Base-by-base conservation (phyloP, 2,888 invertebrate species). In the Nomada hirtipes region DNA sequence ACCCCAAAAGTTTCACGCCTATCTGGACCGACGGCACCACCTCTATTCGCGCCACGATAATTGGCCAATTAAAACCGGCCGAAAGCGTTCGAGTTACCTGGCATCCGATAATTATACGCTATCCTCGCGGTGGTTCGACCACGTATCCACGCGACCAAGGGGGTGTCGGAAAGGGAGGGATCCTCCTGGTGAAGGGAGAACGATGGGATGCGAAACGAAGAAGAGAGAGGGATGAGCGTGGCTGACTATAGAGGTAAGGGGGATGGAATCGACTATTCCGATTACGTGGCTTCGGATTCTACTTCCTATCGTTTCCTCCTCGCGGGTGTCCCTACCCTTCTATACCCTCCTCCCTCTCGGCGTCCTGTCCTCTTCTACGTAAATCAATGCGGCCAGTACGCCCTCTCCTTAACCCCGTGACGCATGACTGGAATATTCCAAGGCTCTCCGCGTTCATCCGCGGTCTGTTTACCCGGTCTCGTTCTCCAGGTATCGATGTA, bases 51-150 rank as follows among this genome's bases (percentile, higher is more conserved):
- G 90, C 90, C 91, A 92, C 92, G 92, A 93, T 93, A 93, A 93
- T 93, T 93, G 93, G 93, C 93, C 93, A 93, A 93, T 93, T 93
- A 93, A 93, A 93, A 93, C 92, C 84, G 85, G 88, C 75, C 86
- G 89, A 86, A 81, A 85, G 78, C 90, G 90, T 91, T 92, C 90
- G 91, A 90, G 91, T 91, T 91, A 91, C 91, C 91, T 91, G 91
- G 90, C 92, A 90, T 90, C 90, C 90, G 92, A 91, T 92, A 92
- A 92, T 92, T 92, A 91, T 91, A 92, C 90, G 89, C 85, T 91
- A 91, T 91, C 90, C 90, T 89, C 90, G 88, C 88, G 88, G 91
- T 88, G 92, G 90, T 91, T 91, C 90, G 89, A 90, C 91, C 90
- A 88, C 89, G 90, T 91, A 91, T 92, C 90, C 91, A 91, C 91